Conservation (phyloP, 2,113 vertebrate species). For the Glaucomys volans region DNA sequence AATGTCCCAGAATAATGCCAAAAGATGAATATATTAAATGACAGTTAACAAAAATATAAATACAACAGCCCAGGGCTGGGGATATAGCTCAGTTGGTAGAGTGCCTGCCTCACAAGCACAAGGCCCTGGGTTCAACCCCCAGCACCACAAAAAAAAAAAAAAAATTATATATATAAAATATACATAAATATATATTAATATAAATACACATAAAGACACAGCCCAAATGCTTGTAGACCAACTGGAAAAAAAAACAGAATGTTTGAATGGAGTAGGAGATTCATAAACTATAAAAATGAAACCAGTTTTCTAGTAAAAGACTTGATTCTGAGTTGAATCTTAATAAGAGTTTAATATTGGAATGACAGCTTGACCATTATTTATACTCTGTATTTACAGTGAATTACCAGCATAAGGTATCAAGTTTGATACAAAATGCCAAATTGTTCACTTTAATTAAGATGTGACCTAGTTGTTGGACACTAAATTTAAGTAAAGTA, state of each 20-base stretch:
- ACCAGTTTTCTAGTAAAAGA: not conserved
- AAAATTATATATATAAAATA: too few relatives aligned
- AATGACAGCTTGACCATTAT: not conserved
- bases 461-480: not conserved
- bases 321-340: not conserved
- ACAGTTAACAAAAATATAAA: not conserved
- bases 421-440: conserved; percentile 14
- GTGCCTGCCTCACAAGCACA: too few relatives aligned
- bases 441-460: conserved; percentile 1
- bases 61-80: too few relatives aligned
- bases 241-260: not conserved
- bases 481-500: not conserved
- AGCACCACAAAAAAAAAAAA: too few relatives aligned
- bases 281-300: not conserved
- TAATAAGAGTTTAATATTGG: not conserved
- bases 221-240: not conserved
- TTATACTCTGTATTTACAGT: not conserved
- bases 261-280: not conserved
- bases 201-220: not conserved
- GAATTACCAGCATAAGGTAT: not conserved
- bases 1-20: not conserved
- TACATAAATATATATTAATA: too few relatives aligned
- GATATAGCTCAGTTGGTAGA: too few relatives aligned
- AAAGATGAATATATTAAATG: not conserved
- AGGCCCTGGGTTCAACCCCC: too few relatives aligned